Percentiles rank a stretch among this genome's conserved stretches.
phyloP scores from a whole-genome alignment of 2,797 vertebrate species.

The Gephyroberyx darwinii region DNA sequence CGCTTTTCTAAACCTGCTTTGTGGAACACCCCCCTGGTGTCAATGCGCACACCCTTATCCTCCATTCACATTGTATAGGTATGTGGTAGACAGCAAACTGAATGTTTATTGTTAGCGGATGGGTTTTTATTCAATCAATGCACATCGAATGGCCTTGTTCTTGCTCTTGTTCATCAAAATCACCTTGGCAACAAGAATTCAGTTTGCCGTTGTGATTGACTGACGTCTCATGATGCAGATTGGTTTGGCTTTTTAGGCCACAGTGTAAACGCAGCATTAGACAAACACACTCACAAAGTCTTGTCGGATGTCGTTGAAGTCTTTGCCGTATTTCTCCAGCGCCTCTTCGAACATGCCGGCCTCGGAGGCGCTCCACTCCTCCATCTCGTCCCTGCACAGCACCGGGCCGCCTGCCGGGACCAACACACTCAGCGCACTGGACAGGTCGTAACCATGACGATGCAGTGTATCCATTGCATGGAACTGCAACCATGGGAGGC shows the following conservation, averaged over 20 bases:
- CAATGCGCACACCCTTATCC: conserved; percentile 24
- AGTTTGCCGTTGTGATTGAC: neutral
- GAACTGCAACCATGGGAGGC: conserved; percentile 79
- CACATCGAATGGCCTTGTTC: neutral
- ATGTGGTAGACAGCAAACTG: conserved; percentile 16
- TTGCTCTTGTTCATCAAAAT: neutral
- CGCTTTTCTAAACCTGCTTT: too few species aligned
- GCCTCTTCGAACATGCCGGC: conserved; percentile 97
- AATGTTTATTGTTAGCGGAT: neutral
- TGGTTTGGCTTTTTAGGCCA: neutral
- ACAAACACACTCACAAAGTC: conserved; percentile 91
- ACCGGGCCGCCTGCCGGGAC: conserved; percentile 95
- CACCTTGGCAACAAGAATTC: neutral
- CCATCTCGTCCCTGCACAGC: conserved; percentile 96
- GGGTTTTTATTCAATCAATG: too few species aligned
- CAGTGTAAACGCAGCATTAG: neutral
- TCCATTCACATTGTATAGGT: conserved; percentile 37
- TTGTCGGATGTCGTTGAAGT: conserved; percentile 99
- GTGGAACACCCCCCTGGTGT: conserved; percentile 50
- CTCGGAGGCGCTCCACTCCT: conserved; percentile 98
- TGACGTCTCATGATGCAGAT: neutral
- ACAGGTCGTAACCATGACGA: conserved; percentile 92
- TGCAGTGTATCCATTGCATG: conserved; percentile 98
- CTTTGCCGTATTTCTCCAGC: conserved; percentile 97
- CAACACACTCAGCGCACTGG: conserved; percentile 92